A percentile compares a stretch with the other conserved stretches of the same genome.
phyloP scores from a whole-genome alignment of 2,113 vertebrate genomes.

The Oxyruncus cristatus region DNA sequence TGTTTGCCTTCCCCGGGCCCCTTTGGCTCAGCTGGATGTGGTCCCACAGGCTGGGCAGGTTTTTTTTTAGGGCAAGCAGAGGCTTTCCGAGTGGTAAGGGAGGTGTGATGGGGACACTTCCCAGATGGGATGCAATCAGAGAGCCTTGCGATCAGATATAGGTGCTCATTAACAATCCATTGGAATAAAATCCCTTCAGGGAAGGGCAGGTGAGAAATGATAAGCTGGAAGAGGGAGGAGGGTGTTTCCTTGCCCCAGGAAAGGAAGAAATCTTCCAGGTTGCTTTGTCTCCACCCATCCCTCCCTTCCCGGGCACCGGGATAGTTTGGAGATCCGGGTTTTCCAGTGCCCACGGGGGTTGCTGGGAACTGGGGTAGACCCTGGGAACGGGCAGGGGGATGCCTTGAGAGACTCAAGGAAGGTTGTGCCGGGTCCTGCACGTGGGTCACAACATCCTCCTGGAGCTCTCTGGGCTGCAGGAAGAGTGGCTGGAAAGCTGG shows the following conservation, averaged over 20 bases:
- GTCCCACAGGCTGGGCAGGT: not conserved
- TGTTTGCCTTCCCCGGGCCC: not conserved
- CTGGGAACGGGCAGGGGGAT: not conserved
- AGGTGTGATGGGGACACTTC: not conserved
- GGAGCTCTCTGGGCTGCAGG: not conserved
- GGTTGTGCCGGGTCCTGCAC: too few relatives aligned
- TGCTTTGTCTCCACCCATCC: not conserved
- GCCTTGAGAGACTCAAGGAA: rapidly evolving
- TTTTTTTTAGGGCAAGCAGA: not conserved
- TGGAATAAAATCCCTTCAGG: not conserved
- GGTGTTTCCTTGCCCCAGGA: rapidly evolving
- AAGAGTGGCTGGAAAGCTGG: not conserved
- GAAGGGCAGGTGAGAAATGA: not conserved
- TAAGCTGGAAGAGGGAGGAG: not conserved
- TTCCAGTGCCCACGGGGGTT: not conserved
- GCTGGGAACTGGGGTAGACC: rapidly evolving
- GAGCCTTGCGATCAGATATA: not conserved
- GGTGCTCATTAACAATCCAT: not conserved
- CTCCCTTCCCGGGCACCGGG: not conserved
- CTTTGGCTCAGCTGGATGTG: rapidly evolving
- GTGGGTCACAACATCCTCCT: rapidly evolving
- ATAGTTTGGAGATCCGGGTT: not conserved
- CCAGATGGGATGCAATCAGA: rapidly evolving
- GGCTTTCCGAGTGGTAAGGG: not conserved
- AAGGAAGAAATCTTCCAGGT: not conserved